Evolutionary conservation across 2,888 invertebrate genomes (phyloP), one percentile per base, ranked within the genome.

Genomic region (Choreutis nemorana): DNA sequence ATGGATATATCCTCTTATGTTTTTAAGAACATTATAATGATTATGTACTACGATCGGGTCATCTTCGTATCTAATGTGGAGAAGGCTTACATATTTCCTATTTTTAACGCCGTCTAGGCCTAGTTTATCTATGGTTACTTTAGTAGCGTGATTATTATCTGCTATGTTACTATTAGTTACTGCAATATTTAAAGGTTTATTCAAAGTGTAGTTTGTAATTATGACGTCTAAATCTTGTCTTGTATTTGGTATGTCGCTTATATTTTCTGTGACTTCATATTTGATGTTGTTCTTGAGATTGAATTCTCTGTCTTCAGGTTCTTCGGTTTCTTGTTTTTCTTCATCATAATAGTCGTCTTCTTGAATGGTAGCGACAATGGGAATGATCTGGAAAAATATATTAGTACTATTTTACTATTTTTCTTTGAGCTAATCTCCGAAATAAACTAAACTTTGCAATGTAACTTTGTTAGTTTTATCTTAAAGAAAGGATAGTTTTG

Each of bases 221-320:
- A 68, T 45, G 1, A 63, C 58, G 2, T 48, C 50, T 9, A 30
- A 26, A 31, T 32, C 27, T 2, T 45, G 45, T 10, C 50, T 45
- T 2, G 51, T 38, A 26, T 71, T 59, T 1, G 71, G 70, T 20
- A 68, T 39, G 26, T 73, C 73, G 2, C 47, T 35, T 2, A 70
- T 41, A 3, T 52, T 46, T 44, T 73, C 73, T 13, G 61, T 61
- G 0, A 73, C 66, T 53, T 68, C 48, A 18, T 73, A 73, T 2
- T 23, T 29, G n/a, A n/a, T n/a, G n/a, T n/a, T n/a, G n/a, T n/a
- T n/a, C n/a, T n/a, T n/a, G n/a, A n/a, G n/a, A n/a, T 18, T 18
- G 8, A 18, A 8, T 34, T 11, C 32, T 8, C 29, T n/a, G 2
- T 22, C 22, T 2, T 34, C 24, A 12, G 21, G 23, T 32, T 29